A percentile compares a stretch with the other conserved stretches of the same genome.
Evolutionary conservation across 2,113 vertebrate species (phyloP).

Genomic region (Pteruthius melanotis): DNA sequence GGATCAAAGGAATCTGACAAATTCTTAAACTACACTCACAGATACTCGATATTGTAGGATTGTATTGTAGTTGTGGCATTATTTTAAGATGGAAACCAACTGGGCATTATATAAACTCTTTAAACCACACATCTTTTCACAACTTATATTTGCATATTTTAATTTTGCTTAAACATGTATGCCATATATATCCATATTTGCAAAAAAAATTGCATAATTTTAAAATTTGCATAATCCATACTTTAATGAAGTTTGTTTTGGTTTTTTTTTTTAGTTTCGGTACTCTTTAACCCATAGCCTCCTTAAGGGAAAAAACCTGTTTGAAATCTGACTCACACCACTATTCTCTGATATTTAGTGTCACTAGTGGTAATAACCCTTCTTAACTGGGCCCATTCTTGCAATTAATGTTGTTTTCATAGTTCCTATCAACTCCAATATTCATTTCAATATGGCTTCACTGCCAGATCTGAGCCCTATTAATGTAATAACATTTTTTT

Average conservation of each 20-base stretch:
- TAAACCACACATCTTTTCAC: not conserved
- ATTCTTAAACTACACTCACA: not conserved
- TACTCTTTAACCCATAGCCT: not conserved
- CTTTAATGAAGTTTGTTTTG: not conserved
- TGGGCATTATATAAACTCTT: not conserved
- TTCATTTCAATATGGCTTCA: not conserved
- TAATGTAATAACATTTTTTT: slow-evolving; percentile 30
- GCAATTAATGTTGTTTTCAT: slow-evolving; percentile 33
- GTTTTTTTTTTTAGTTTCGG: not conserved
- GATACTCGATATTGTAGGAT: not conserved
- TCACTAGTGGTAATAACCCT: not conserved
- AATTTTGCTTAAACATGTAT: not conserved
- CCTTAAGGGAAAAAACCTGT: not conserved
- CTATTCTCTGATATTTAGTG: slow-evolving; percentile 4
- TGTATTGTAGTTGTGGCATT: not conserved
- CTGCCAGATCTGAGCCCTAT: not conserved
- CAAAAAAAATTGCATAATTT: not conserved
- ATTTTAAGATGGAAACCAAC: not conserved
- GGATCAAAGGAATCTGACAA: not conserved
- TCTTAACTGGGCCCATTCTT: not conserved
- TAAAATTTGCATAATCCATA: not conserved
- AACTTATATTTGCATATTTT: not conserved
- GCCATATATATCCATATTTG: not conserved
- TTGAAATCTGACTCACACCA: not conserved
- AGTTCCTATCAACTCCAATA: slow-evolving; percentile 8